Evolutionary conservation across 2,797 vertebrate species (phyloP), one percentile per base, ranked within the genome.

Genomic region (Paramormyrops hopkinsi): DNA sequence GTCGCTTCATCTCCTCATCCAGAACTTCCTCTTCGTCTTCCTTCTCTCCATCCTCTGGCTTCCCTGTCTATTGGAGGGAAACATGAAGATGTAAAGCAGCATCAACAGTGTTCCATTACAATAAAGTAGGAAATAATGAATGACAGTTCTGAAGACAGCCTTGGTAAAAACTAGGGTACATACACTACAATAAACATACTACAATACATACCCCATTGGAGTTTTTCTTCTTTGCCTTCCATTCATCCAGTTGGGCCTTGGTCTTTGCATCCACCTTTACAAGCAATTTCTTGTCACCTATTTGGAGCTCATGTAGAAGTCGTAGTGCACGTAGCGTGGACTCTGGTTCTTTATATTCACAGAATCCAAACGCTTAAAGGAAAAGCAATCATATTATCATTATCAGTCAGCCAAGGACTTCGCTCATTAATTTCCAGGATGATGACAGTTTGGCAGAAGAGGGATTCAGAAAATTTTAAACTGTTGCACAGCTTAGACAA

Each of bases 241-340:
- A 99, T 91, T 99, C 98, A 73, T 99, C 99, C 87, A 99, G 94
- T 91, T 99, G 99, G 90, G 98, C 97, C 95, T 99, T 99, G 90
- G 99, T 99, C 94, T 99, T 99, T 85, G 99, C 98, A 91, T 99
- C 99, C 91, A 99, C 99, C 95, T 99, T 99, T 89, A 99, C 99
- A 54, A 99, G 95, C 83, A 99, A 95, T 92, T 98, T 99, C 96
- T 99, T 99, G 93, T 99, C 98, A 92, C 98, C 99, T 88, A 99
- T 98, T 92, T 97, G 97, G 50, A 99, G 96, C 91, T 99, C 98
- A 88, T 99, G 99, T n/a, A 99, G 96, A 87, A 99, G 94, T 89
- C 99, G 96, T 88, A 99, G 94, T 1, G 99, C 96, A 89, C 99
- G 96, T 29, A 99, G 94, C 0, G 99, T 99, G 82, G 99, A 99